phyloP scores from a whole-genome alignment of 64 coral and sea anemone species.

The Exaiptasia diaphana region DNA sequence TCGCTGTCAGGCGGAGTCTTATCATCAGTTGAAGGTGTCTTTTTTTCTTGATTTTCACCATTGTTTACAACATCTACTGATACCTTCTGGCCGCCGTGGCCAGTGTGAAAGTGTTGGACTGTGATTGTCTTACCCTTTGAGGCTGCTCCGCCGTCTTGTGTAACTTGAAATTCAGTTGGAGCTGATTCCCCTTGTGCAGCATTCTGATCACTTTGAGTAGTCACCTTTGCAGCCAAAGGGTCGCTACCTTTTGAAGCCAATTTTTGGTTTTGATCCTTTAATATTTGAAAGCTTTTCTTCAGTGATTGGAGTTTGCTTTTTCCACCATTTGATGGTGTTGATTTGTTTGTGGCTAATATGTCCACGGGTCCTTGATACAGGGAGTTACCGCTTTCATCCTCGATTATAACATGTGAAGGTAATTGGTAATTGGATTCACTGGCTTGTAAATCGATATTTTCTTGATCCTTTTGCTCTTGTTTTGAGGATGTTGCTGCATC shows the following conservation, averaged over 20 bases:
- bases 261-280: neutral
- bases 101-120: no score
- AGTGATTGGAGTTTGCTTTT: neutral
- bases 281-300: neutral
- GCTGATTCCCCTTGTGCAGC: no score
- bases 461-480: neutral
- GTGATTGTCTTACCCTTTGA: no score
- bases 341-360: constrained; percentile 29
- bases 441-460: neutral
- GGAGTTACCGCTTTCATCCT: constrained; percentile 25
- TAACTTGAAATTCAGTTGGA: no score
- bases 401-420: constrained; percentile 29
- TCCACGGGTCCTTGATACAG: constrained; percentile 47
- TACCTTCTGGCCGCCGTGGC: neutral
- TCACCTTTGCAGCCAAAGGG: no score
- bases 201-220: no score
- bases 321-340: neutral
- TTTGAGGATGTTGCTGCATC: no score
- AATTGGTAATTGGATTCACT: no score
- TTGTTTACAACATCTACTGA: neutral
- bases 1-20: no score
- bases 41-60: neutral
- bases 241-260: no score
- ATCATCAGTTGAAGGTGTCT: no score
- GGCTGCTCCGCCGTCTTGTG: no score